Evolutionary conservation across 2,888 invertebrate species (phyloP), one percentile per base, ranked within the genome.

Genomic region (Mythimna loreyi): DNA sequence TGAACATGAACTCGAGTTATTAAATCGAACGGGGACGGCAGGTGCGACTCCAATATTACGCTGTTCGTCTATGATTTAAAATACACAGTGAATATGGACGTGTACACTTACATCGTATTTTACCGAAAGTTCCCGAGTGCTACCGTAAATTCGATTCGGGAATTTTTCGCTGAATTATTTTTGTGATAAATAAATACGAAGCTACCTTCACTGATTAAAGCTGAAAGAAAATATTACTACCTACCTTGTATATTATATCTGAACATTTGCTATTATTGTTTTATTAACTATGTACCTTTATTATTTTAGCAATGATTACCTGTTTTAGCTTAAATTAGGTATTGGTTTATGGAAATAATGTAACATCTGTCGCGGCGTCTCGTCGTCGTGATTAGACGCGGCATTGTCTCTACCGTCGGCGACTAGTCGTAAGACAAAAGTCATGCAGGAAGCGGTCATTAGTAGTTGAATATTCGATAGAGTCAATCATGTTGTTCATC

Each of bases 1-100:
- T 91, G 92, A 91, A 92, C 91, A 89, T 80, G 90, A 83, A 90
- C 84, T 89, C 83, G 85, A 87, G 91, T 93, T 94, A 94, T 94
- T 94, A 94, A 94, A 94, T 93, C 89, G 90, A 87, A 90, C 87
- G 86, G 81, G 84, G 77, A 88, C 85, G 85, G 85, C 94, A 94
- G 94, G 94, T 94, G 94, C 82, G 88, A 84, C 80, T 64, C 74
- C 84, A 86, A 91, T 92, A 91, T 92, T 89, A 85, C 87, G 83
- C 66, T 85, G 77, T 83, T 75, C 82, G 81, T 78, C 83, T 85
- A 85, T 82, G 82, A 87, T 78, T 83, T 83, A 80, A 82, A 83
- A 81, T 84, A 84, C 73, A 84, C 68, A 62, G 63, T 67, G 80
- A 80, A 80, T 81, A 78, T 72, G 30, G 71, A 75, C 62, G 23